phyloP scores from a whole-genome alignment of 2,113 vertebrate species.

The Scolopax mira region DNA sequence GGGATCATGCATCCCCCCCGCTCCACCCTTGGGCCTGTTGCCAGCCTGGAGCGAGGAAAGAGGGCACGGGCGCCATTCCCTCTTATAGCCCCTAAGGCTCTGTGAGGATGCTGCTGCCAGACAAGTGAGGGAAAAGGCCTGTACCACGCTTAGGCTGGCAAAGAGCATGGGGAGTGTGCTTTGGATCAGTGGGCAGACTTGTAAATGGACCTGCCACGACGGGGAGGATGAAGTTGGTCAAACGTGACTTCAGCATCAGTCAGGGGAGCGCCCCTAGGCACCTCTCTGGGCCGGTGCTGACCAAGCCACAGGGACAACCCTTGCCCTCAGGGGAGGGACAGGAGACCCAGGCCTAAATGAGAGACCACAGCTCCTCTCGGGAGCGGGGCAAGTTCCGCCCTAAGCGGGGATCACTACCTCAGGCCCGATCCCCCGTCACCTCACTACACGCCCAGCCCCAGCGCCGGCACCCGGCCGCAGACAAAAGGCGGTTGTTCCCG shows the following conservation, averaged over 20 bases:
- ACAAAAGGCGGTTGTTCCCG: fast-evolving
- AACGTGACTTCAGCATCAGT: fast-evolving
- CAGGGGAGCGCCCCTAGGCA: fast-evolving
- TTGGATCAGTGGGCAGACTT: fast-evolving
- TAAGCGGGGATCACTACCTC: fast-evolving
- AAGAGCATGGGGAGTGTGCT: fast-evolving
- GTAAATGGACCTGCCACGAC: fast-evolving
- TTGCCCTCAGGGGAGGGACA: no score
- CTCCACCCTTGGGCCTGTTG: neutral
- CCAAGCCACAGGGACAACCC: neutral
- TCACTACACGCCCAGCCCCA: fast-evolving
- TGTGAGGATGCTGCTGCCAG: neutral
- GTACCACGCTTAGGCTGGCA: fast-evolving
- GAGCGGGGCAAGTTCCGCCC: neutral
- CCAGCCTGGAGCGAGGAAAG: neutral
- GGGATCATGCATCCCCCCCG: fast-evolving
- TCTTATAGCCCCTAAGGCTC: fast-evolving
- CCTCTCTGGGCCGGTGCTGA: no score
- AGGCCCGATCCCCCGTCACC: no score
- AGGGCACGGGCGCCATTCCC: fast-evolving
- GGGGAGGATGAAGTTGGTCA: fast-evolving
- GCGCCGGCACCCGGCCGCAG: fast-evolving
- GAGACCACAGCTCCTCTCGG: fast-evolving
- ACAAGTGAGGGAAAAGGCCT: fast-evolving
- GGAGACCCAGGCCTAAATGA: fast-evolving